Percentiles rank a stretch among this genome's conserved stretches.
phyloP scores from a whole-genome alignment of 2,888 invertebrate genomes.

The Torymus texanus region DNA sequence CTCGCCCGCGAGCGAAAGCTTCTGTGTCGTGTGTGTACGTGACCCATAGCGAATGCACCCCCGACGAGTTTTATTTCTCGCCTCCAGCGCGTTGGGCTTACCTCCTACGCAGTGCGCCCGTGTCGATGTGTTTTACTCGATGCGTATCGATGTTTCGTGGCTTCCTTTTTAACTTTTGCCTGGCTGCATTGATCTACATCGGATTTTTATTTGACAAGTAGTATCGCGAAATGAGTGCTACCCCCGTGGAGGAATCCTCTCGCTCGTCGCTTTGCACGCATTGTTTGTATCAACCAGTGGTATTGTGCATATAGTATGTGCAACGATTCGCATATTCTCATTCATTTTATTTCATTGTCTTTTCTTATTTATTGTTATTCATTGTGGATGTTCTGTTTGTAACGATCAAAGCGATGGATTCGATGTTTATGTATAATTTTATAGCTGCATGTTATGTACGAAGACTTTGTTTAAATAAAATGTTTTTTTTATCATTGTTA shows the following conservation, averaged over 20 bases:
- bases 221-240: background rate
- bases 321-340: conserved; percentile 5
- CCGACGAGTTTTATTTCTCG: conserved; percentile 27
- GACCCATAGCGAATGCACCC: conserved; percentile 36
- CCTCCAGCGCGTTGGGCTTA: background rate
- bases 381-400: background rate
- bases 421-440: background rate
- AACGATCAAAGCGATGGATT: too few relatives aligned
- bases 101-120: conserved; percentile 1
- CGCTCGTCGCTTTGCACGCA: conserved; percentile 26
- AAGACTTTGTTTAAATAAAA: conserved; percentile 17
- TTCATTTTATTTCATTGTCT: conserved; percentile 1
- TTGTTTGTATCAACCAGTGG: conserved; percentile 47
- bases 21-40: background rate
- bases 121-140: conserved; percentile 1
- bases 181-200: background rate
- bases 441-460: conserved; percentile 8
- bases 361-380: conserved; percentile 2
- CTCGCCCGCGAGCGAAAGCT: conserved; percentile 21
- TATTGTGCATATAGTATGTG: conserved; percentile 10
- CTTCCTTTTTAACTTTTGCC: background rate
- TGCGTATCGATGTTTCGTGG: background rate
- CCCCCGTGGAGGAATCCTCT: background rate
- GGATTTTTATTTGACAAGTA: conserved; percentile 15
- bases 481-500: background rate